Percentiles rank a stretch among this genome's conserved stretches.
Conservation (phyloP, 1,140 invertebrate genomes). For the Zeugodacus cucurbitae region DNA sequence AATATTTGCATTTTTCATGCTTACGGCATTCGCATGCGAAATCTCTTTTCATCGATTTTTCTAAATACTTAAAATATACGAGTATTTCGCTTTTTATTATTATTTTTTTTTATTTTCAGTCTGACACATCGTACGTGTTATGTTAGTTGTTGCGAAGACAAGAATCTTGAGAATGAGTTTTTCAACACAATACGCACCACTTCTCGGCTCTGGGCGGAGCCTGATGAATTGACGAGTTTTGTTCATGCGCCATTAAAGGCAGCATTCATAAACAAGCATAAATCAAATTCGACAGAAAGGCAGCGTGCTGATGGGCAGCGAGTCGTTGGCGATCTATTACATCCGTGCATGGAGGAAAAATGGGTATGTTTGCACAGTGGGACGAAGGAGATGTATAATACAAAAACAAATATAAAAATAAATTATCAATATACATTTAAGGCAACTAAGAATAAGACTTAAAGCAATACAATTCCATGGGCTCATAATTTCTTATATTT, state of each 20-base stretch:
- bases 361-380: not conserved
- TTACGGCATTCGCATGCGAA: not conserved
- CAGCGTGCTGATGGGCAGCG: not conserved
- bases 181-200: slow-evolving; percentile 3
- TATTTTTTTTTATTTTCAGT: not conserved
- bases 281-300: slow-evolving; percentile 20
- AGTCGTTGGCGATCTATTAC: not conserved
- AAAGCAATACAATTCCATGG: no score
- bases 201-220: not conserved
- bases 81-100: no score
- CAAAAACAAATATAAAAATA: no score
- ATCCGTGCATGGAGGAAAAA: not conserved
- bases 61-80: not conserved
- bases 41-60: slow-evolving; percentile 9
- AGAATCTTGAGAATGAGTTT: slow-evolving; percentile 17
- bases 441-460: no score
- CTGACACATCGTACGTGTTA: not conserved
- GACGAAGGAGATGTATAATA: not conserved
- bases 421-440: no score
- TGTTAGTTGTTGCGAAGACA: not conserved
- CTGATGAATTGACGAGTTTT: slow-evolving; percentile 33
- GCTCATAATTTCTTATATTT: no score
- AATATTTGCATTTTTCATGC: not conserved
- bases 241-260: slow-evolving; percentile 32
- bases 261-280: not conserved